phyloP scores from a whole-genome alignment of 2,797 vertebrate genomes.

The Vespertilio murinus region DNA sequence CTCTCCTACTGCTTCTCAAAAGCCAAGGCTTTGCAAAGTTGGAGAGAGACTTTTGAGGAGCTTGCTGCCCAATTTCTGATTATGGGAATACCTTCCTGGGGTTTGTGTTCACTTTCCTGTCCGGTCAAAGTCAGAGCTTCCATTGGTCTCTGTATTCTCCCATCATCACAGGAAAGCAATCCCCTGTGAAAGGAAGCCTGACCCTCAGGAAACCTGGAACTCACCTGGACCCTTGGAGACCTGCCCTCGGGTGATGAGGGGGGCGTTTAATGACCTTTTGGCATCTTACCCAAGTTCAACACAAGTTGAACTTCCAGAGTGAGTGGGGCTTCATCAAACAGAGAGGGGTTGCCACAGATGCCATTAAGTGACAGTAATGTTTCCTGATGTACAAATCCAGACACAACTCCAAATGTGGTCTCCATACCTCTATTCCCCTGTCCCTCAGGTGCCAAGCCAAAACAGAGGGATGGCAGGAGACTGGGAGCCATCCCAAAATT shows the following conservation, averaged over 20 bases:
- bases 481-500: background rate
- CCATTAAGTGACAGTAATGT: background rate
- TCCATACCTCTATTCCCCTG: fast-evolving
- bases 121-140: background rate
- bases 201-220: background rate
- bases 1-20: background rate
- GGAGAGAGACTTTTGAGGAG: background rate
- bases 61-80: background rate
- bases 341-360: fast-evolving
- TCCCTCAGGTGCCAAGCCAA: background rate
- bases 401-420: too few species aligned
- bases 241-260: background rate
- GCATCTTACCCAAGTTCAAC: background rate
- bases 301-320: background rate
- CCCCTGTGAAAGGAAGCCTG: background rate
- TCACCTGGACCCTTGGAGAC: background rate
- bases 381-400: background rate
- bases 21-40: background rate
- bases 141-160: background rate
- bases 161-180: too few species aligned
- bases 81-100: background rate
- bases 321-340: background rate
- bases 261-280: background rate
- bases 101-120: background rate
- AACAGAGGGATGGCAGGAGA: fast-evolving